These are phyloP conservation scores for Epizoanthus rinbou DNA, from an alignment of 92 coral and sea anemone species.

Conservation along the genomic window DNA sequence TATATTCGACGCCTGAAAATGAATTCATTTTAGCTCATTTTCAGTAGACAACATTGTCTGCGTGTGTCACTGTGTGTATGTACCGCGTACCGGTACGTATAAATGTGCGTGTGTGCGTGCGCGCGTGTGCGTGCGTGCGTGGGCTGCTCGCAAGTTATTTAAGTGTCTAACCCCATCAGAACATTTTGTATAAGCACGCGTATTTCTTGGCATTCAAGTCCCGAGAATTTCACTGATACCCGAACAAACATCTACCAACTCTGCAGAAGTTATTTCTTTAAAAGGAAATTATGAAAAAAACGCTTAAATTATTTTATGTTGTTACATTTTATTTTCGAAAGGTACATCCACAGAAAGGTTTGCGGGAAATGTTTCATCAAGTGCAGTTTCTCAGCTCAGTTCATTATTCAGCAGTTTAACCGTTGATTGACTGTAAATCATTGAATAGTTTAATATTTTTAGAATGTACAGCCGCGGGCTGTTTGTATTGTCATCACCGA, in stretches of 20 bases:
- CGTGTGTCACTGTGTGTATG: not conserved
- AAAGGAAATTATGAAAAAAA: not conserved
- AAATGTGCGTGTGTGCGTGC: not conserved
- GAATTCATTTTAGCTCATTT: not conserved
- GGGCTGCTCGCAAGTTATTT: not conserved
- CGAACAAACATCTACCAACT: not conserved
- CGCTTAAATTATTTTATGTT: not conserved
- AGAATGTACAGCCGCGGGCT: not conserved
- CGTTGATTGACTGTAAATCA: not conserved
- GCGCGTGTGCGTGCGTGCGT: not conserved
- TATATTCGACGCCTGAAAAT: slow-evolving; percentile 3
- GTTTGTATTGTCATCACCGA: not conserved
- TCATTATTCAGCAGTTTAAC: not conserved
- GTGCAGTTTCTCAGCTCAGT: not conserved
- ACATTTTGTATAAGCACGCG: not conserved
- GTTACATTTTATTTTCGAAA: not conserved
- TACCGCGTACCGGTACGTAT: not conserved
- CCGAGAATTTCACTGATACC: not conserved
- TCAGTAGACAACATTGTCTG: not conserved
- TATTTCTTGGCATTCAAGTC: not conserved
- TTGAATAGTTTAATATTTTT: not conserved
- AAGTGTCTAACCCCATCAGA: not conserved
- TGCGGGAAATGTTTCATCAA: not conserved
- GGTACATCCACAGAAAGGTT: not conserved
- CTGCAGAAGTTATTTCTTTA: not conserved